phyloP scores from a whole-genome alignment of 35 echinoderm and acorn worm species.

The Hemicentrotus pulcherrimus region DNA sequence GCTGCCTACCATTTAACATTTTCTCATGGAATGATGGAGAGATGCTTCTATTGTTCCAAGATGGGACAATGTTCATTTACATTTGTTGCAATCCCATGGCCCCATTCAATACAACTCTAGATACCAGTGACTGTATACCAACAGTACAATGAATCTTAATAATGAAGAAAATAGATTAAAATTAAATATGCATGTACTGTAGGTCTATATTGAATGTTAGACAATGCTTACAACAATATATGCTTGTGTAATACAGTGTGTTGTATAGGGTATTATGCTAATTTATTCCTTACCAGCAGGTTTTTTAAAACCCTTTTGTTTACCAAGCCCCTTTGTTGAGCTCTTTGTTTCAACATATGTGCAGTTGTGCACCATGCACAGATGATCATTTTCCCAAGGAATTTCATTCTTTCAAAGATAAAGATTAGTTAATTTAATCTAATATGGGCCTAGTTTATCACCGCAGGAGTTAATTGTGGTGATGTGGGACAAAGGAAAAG shows the following conservation, averaged over 20 bases:
- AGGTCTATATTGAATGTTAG: background rate
- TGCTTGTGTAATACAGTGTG: background rate
- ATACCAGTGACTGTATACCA: too few relatives aligned
- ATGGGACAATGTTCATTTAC: too few relatives aligned
- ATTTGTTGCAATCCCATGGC: too few relatives aligned
- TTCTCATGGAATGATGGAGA: too few relatives aligned
- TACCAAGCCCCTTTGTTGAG: background rate
- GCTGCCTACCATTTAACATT: too few relatives aligned
- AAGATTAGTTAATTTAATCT: background rate
- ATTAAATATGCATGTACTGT: background rate
- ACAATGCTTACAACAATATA: background rate
- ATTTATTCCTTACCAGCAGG: background rate
- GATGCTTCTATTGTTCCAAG: too few relatives aligned
- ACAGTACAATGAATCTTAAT: too few relatives aligned
- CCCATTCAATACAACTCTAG: too few relatives aligned
- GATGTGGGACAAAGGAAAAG: background rate
- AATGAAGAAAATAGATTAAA: too few relatives aligned
- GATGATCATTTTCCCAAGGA: slow-evolving; percentile 9
- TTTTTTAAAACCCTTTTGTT: background rate
- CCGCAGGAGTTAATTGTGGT: background rate
- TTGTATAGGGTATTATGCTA: background rate
- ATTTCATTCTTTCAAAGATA: background rate
- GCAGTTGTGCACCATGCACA: background rate
- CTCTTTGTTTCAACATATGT: slow-evolving; percentile 18
- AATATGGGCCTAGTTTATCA: background rate